Conservation (phyloP, 2,113 vertebrate species). For the Dasyurus viverrinus region DNA sequence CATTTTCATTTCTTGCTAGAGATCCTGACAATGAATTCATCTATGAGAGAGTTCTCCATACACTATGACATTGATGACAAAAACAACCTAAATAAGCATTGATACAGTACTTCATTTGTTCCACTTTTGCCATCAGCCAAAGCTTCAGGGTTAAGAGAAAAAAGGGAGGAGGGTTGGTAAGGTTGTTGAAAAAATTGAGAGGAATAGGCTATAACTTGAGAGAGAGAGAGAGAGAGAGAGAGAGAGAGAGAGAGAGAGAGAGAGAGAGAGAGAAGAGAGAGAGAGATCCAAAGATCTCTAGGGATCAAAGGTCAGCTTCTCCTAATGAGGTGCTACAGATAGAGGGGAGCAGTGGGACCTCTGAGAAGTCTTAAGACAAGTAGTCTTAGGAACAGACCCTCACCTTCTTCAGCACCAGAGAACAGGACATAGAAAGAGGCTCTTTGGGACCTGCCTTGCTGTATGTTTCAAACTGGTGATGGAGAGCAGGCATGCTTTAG, state of each 20-base stretch:
- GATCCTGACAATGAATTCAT: neutral
- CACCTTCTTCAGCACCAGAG: neutral
- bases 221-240: no score
- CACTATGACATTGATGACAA: neutral
- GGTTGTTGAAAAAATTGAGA: neutral
- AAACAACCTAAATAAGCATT: neutral
- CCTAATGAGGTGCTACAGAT: neutral
- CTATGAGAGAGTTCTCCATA: neutral
- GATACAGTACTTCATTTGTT: neutral
- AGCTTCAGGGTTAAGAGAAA: neutral
- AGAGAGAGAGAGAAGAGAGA: no score
- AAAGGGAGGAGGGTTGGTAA: neutral
- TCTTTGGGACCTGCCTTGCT: neutral
- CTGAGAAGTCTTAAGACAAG: neutral
- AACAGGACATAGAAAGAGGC: neutral
- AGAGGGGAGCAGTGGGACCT: neutral
- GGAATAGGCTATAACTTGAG: neutral
- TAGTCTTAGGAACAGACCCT: neutral
- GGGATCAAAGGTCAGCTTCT: neutral
- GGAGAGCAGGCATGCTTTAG: neutral
- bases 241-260: no score
- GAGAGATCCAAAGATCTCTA: neutral
- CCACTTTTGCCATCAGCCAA: no score
- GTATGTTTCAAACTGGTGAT: neutral
- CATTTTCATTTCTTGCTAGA: neutral